These are phyloP conservation scores for Cantharis rufa DNA, from an alignment of 2,888 invertebrate species.

Conservation along the genomic window DNA sequence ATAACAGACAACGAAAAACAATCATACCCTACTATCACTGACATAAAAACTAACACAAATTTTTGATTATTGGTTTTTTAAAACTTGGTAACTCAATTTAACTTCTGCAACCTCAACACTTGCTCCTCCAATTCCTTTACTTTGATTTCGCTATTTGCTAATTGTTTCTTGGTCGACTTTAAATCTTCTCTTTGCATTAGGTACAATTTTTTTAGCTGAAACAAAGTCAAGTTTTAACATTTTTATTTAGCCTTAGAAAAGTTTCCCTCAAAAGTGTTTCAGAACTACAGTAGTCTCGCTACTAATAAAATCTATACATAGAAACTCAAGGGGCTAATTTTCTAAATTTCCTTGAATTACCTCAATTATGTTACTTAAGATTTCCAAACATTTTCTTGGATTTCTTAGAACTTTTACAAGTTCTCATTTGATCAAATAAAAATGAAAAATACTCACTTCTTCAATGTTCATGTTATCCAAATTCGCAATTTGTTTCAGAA, in stretches of 20 bases:
- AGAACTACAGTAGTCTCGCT: no score
- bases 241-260: background rate
- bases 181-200: slow-evolving; percentile 80
- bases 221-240: slow-evolving; percentile 3
- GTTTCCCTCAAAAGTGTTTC: no score
- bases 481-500: slow-evolving; percentile 63
- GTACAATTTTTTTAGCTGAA: slow-evolving; percentile 75
- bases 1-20: background rate
- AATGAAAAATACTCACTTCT: slow-evolving; percentile 57
- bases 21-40: background rate
- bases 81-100: slow-evolving; percentile 3
- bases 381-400: no score
- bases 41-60: background rate
- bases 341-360: no score
- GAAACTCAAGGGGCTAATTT: no score
- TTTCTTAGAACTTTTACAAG: no score
- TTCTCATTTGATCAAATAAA: no score
- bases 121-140: slow-evolving; percentile 82
- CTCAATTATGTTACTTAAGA: no score
- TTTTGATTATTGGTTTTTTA: background rate
- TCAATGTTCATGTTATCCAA: slow-evolving; percentile 65
- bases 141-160: slow-evolving; percentile 76
- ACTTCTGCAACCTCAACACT: slow-evolving; percentile 65
- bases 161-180: slow-evolving; percentile 74
- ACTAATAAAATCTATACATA: no score